Base-by-base conservation (phyloP, 2,888 invertebrate species). In the Phasia obesa region DNA sequence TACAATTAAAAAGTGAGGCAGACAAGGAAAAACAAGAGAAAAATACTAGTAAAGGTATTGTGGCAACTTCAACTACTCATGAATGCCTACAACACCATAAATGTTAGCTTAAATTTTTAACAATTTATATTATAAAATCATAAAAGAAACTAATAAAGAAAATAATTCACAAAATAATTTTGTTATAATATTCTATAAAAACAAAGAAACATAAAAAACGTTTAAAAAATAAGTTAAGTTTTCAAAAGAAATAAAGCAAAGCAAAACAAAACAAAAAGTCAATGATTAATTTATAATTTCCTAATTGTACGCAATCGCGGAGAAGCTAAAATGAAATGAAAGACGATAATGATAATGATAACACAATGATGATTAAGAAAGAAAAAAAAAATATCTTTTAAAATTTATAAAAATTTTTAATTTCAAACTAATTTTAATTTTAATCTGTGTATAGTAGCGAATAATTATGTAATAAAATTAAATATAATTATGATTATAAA, bases 381-480 rank as follows among this genome's bases (percentile, higher is more conserved):
- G 27, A 4, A 31, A n/a, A 23, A 47, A 53, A 62, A 59, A 67
- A 71, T 71, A 76, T 76, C 65, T 76, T 76, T 83, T 67, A 75
- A 35, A 59, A 47, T 55, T 75, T 21, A 74, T 75, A 67, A 78
- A 75, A 62, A 77, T 84, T 79, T 81, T 83, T 83, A 80, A 17
- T 71, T 60, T 62, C 23, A 42, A 55, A 51, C 70, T 64, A 70
- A n/a, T 76, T 81, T 78, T 27, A 76, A 82, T 85, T 86, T 84
- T 65, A 84, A 86, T 77, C 77, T 86, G 85, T 86, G 86, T 86
- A 86, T 86, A 86, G 86, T 86, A 86, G 86, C 84, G 84, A 81
- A 84, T 85, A 86, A 85, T 78, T 70, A 85, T 74, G 70, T 80
- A 80, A 73, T 67, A 67, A 74, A 23, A 27, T 35, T 49, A 55